Evolutionary conservation across 92 coral and sea anemone species (phyloP), one percentile per base, ranked within the genome.

Genomic region (Anthopleura xanthogrammica): DNA sequence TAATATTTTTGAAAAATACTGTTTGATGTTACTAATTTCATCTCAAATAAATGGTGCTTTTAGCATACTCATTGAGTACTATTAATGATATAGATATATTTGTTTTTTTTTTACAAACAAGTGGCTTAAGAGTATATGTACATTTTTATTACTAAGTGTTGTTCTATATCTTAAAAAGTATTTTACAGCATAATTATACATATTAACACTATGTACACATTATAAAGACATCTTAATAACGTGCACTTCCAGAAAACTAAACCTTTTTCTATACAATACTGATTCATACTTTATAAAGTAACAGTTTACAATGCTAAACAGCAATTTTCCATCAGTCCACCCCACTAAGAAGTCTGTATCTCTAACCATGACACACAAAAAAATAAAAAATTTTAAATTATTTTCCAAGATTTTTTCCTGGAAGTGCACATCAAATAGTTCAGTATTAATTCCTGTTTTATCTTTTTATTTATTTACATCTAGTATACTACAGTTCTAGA

Each of bases 401-500:
- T 7, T 20, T 62, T 7, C 13, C 22, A 62, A 62, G 29, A 20
- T 62, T 6, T 20, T 62, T 20, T 3, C 14, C 29, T 62, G 64
- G 64, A 58, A 58, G n/a, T 58, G 62, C 64, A 58, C 22, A 58
- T 20, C 0, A 20, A 17, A 17, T 60, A 14, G 65, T 14, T 60
- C n/a, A 10, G 19, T 60, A 17, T 17, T 10, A 10, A 17, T 60
- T 60, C 5, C 19, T 14, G 65, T 62, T 54, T 12, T 54, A 62
- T 62, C 19, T 62, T 62, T 19, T 8, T 60, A 50, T 50, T 54
- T 11, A 9, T 54, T 0, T 54, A 1, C 2, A 14, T 57, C 88
- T 87, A 95, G 65, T 91, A 93, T 0, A 94, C 99, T 23, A 89
- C 80, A 13, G 99, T 88, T 83, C 96, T 90, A 72, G 93, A 94